Base-by-base conservation (phyloP, 2,797 vertebrate genomes). In the Serranus cabrilla region DNA sequence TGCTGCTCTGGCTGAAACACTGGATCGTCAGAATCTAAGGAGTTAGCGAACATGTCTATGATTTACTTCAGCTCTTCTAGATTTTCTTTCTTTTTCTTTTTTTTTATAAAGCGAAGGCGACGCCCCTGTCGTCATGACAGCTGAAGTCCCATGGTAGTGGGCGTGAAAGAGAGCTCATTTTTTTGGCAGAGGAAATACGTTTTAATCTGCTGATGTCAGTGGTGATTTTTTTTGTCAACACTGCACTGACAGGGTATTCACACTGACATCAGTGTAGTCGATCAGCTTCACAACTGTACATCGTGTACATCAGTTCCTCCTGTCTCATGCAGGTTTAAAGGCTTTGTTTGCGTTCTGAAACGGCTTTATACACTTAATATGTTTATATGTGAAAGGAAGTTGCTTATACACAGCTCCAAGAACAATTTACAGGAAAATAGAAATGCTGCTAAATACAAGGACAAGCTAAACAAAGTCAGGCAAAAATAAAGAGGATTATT, bases 91-190 rank as follows among this genome's bases (percentile, higher is more conserved):
- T 58, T 2, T 49, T 69, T 51, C 68, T 47, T 39, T n/a, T n/a
- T n/a, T n/a, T n/a, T n/a, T n/a, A n/a, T n/a, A n/a, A n/a, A n/a
- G n/a, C n/a, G n/a, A 51, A 49, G 79, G 37, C 57, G n/a, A 79
- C 76, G 18, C 83, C 87, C 73, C 43, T 79, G 79, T 88, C 60
- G 71, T 71, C 64, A 71, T 84, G 78, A 81, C 73, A 74, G 45
- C 71, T 74, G 52, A 69, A 77, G 60, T 86, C 86, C 83, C 86
- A 50, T 70, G 90, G 74, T 71, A 71, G 81, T 88, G 88, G 88
- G 89, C 77, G 87, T 73, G 80, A 73, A 54, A 54, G 25, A 56
- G 18, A 71, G 68, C 59, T 71, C 2, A 46, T 47, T 77, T 74
- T 83, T 87, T 87, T 91, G 87, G 87, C 87, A 81, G 63, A 56